These are phyloP conservation scores for Oryzias dopingdopingensis DNA, from an alignment of 2,797 vertebrate genomes.

Conservation along the genomic window DNA sequence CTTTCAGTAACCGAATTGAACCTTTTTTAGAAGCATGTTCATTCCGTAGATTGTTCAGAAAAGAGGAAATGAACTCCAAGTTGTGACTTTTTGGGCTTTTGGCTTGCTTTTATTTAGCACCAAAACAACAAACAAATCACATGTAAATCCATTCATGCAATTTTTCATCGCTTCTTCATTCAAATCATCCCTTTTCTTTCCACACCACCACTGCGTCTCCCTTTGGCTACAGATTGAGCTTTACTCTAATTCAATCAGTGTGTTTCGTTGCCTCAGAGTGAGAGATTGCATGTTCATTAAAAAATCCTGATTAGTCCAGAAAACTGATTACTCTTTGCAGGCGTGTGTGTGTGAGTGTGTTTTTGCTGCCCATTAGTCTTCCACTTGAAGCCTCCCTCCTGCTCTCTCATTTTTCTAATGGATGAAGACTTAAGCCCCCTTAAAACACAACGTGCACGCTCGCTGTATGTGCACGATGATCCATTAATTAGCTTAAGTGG, in stretches of 20 bases:
- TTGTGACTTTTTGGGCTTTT: background rate
- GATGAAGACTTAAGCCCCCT: constrained; percentile 53
- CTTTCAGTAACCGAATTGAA: too few species aligned
- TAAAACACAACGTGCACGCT: constrained; percentile 35
- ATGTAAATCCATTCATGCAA: constrained; percentile 4
- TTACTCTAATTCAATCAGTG: constrained; percentile 51
- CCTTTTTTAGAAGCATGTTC: too few species aligned
- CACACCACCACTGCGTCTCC: background rate
- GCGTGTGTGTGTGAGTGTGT: constrained; percentile 9
- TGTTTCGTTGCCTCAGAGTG: constrained; percentile 40
- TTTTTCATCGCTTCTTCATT: background rate
- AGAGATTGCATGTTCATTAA: constrained; percentile 50
- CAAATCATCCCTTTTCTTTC: background rate
- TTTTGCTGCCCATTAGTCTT: constrained; percentile 23
- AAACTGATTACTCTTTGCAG: constrained; percentile 36
- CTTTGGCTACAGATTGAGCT: constrained; percentile 18
- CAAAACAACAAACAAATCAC: constrained; percentile 7
- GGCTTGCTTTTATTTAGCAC: constrained; percentile 1
- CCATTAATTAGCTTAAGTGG: constrained; percentile 65
- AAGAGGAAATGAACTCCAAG: background rate
- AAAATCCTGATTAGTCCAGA: constrained; percentile 50
- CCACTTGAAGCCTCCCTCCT: constrained; percentile 31
- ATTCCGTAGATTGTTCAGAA: too few species aligned
- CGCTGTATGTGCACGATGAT: constrained; percentile 13
- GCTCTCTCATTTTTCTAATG: constrained; percentile 60